Percentiles rank a stretch among this genome's conserved stretches.
phyloP scores from a whole-genome alignment of 2,113 vertebrate genomes.

The Cyprinus carpio region DNA sequence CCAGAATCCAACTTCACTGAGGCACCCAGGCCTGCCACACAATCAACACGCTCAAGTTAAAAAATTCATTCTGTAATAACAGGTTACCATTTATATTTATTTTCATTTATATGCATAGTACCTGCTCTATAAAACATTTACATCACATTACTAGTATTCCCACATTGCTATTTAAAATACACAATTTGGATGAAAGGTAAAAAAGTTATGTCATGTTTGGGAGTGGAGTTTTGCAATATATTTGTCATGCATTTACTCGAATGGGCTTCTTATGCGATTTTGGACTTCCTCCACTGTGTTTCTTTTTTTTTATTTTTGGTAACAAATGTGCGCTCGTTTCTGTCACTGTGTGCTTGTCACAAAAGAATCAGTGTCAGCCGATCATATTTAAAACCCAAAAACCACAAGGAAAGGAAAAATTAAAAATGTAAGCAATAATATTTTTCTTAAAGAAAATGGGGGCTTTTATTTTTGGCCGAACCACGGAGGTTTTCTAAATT shows the following conservation, averaged over 20 bases:
- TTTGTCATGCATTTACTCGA: neutral
- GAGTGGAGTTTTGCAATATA: neutral
- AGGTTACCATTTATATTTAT: neutral
- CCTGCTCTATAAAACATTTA: too few species aligned
- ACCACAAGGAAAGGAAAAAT: neutral
- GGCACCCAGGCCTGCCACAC: constrained; percentile 86
- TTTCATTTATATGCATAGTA: neutral
- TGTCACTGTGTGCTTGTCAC: neutral
- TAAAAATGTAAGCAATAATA: neutral
- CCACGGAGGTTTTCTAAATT: neutral
- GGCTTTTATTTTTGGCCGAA: neutral
- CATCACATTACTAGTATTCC: neutral
- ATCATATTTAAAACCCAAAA: neutral
- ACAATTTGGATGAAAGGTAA: neutral
- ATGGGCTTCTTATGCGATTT: neutral
- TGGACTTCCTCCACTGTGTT: neutral
- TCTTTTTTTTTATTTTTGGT: too few species aligned
- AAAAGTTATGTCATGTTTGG: neutral
- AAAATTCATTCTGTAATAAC: neutral
- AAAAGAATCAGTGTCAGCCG: neutral
- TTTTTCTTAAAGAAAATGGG: neutral
- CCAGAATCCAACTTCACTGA: constrained; percentile 89
- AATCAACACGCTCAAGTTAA: neutral
- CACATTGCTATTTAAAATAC: neutral
- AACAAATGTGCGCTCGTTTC: neutral